Evolutionary conservation across 1,140 invertebrate species (phyloP).

Genomic region (Atta texana): DNA sequence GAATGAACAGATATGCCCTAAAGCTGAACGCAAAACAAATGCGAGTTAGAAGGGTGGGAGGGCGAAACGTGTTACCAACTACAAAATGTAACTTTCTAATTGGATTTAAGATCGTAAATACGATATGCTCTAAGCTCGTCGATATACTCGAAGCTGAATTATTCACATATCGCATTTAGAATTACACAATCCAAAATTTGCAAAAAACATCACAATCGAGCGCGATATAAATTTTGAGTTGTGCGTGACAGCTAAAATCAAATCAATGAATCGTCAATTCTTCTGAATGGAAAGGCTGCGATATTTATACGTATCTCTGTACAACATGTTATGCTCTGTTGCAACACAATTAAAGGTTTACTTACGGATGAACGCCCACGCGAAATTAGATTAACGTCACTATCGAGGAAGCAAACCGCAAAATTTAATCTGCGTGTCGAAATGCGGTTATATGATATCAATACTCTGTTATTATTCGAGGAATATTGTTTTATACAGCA

Average conservation of each 20-base stretch:
- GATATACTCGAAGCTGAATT: conserved; percentile 44
- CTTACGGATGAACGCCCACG: conserved; percentile 31
- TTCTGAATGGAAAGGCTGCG: conserved; percentile 30
- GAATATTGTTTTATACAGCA: conserved; percentile 9
- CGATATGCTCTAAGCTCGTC: conserved; percentile 49
- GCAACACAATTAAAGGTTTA: conserved; percentile 55
- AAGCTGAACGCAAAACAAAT: conserved; percentile 69
- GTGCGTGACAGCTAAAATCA: conserved; percentile 32
- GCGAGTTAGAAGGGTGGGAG: conserved; percentile 56
- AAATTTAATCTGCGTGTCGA: conserved; percentile 48
- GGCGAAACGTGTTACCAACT: conserved; percentile 58
- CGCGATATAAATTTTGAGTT: conserved; percentile 2
- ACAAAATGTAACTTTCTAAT: conserved; percentile 76
- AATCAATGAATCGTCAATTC: conserved; percentile 46
- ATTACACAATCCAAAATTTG: background rate
- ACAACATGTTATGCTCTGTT: background rate
- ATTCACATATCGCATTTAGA: conserved; percentile 19
- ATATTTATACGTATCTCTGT: conserved; percentile 33
- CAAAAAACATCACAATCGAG: background rate
- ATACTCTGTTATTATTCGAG: conserved; percentile 24
- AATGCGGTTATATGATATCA: conserved; percentile 32
- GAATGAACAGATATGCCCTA: conserved; percentile 51
- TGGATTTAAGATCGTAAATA: conserved; percentile 66
- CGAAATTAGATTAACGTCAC: conserved; percentile 57
- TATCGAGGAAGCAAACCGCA: conserved; percentile 47